phyloP scores from a whole-genome alignment of 2,888 invertebrate genomes.

The Dryococelus australis region DNA sequence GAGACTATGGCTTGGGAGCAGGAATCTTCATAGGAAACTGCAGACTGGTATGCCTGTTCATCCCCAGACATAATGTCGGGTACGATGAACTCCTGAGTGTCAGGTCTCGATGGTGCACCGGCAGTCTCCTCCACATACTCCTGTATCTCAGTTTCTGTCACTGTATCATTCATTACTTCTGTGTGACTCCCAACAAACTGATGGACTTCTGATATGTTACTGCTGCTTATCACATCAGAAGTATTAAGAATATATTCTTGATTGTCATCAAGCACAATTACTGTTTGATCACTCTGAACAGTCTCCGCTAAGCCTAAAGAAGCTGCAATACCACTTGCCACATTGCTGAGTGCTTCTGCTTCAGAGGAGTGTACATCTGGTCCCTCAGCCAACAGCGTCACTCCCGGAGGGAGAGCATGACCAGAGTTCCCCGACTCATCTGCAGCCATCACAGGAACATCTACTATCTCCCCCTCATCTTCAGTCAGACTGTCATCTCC shows the following conservation, averaged over 20 bases:
- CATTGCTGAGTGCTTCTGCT: slow-evolving; percentile 64
- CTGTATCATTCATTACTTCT: slow-evolving; percentile 39
- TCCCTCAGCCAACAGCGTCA: slow-evolving; percentile 49
- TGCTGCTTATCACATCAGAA: slow-evolving; percentile 46
- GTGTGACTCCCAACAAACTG: slow-evolving; percentile 29
- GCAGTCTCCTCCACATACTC: slow-evolving; percentile 40
- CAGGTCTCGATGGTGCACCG: slow-evolving; percentile 49
- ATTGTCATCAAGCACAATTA: slow-evolving; percentile 65
- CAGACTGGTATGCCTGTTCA: slow-evolving; percentile 36
- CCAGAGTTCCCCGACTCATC: slow-evolving; percentile 21
- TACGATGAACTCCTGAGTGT: slow-evolving; percentile 52
- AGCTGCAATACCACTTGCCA: slow-evolving; percentile 66
- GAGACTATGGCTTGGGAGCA: neutral
- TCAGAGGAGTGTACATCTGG: slow-evolving; percentile 61
- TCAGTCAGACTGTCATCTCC: slow-evolving; percentile 29
- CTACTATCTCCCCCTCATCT: slow-evolving; percentile 39
- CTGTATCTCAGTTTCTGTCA: slow-evolving; percentile 46
- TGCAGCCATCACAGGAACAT: slow-evolving; percentile 48
- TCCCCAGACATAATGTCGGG: slow-evolving; percentile 49
- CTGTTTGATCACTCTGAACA: slow-evolving; percentile 39
- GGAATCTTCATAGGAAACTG: neutral
- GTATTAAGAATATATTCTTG: slow-evolving; percentile 63
- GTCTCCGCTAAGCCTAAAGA: slow-evolving; percentile 52
- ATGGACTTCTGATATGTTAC: slow-evolving; percentile 25
- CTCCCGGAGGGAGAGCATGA: slow-evolving; percentile 44